Percentiles rank a stretch among this genome's conserved stretches.
Conservation (phyloP, 2,113 vertebrate genomes). For the Tichodroma muraria region DNA sequence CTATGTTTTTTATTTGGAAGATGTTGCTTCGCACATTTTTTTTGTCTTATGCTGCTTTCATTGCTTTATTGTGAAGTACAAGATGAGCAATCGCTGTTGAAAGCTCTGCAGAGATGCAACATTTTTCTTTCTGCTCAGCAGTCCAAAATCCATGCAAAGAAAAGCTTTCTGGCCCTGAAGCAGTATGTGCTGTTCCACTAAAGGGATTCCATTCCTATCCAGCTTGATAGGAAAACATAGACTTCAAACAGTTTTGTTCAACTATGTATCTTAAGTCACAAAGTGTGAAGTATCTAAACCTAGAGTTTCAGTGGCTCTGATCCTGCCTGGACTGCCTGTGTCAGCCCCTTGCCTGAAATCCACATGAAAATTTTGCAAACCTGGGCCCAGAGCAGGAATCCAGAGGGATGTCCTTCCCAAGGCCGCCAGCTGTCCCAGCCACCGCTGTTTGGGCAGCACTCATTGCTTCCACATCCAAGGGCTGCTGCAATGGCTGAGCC, state of each 20-base stretch:
- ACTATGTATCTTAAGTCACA: neutral
- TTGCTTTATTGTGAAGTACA: neutral
- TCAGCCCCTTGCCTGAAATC: neutral
- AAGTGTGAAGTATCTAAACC: neutral
- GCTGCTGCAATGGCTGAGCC: neutral
- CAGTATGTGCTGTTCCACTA: neutral
- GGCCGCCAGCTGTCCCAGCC: neutral
- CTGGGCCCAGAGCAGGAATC: neutral
- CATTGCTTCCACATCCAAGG: neutral
- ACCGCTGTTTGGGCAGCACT: neutral
- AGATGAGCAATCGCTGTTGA: neutral
- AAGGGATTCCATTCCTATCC: neutral
- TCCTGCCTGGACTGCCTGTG: neutral
- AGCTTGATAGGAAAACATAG: neutral
- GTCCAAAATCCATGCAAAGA: neutral
- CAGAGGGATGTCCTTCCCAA: neutral
- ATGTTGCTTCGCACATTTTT: neutral
- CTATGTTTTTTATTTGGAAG: neutral
- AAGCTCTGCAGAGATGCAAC: neutral
- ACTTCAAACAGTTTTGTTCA: neutral
- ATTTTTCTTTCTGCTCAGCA: neutral
- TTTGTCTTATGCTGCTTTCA: neutral
- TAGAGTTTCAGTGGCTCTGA: neutral
- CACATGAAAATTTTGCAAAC: neutral
- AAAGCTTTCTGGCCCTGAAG: neutral